Conservation (phyloP, 2,797 vertebrate species). For the Squalus acanthias region DNA sequence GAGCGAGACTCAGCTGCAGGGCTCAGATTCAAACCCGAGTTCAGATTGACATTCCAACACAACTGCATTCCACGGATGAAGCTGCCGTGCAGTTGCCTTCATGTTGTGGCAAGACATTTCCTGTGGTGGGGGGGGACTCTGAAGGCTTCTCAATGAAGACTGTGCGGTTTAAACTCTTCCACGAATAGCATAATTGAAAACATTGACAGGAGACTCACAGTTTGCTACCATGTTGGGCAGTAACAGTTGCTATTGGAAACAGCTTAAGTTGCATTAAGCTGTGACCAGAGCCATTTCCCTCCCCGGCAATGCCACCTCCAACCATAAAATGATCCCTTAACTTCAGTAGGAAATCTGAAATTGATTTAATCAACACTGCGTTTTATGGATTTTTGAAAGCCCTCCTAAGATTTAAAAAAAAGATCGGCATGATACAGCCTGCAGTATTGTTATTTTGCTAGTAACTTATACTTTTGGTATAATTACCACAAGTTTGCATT, state of each 20-base stretch:
- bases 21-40: not conserved
- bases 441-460: not conserved
- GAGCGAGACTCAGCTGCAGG: not conserved
- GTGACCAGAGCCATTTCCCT: not conserved
- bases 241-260: conserved; percentile 30
- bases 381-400: not conserved
- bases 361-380: not conserved
- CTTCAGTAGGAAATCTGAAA: not conserved
- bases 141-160: not conserved
- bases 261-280: not conserved
- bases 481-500: not conserved
- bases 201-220: not conserved
- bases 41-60: not conserved
- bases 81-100: not conserved
- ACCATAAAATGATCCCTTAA: not conserved
- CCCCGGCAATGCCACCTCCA: not conserved
- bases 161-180: not conserved
- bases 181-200: not conserved
- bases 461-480: not conserved
- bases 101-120: not conserved
- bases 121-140: not conserved
- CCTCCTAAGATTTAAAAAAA: not conserved
- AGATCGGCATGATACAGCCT: not conserved
- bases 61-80: not conserved
- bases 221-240: not conserved